A percentile compares a stretch with the other conserved stretches of the same genome.
phyloP scores from a whole-genome alignment of 2,113 vertebrate genomes.

The Chaetodon trifascialis region DNA sequence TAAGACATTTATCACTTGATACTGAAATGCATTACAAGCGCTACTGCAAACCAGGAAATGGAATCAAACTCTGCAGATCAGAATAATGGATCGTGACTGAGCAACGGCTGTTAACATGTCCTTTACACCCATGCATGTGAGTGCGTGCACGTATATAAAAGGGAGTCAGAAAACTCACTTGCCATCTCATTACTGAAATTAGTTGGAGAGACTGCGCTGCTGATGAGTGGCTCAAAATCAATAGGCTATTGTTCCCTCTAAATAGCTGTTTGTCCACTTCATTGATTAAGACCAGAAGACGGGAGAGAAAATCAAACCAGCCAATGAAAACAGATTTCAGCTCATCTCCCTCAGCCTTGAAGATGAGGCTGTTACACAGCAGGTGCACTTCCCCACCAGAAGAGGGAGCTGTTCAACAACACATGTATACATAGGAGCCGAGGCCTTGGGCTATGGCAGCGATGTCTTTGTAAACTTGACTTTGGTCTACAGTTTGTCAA shows the following conservation, averaged over 20 bases:
- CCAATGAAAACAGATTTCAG: conserved; percentile 71
- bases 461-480: conserved; percentile 76
- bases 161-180: conserved; percentile 64
- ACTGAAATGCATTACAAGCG: conserved; percentile 23
- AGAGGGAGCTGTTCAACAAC: conserved; percentile 87
- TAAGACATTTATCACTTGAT: background rate
- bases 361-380: background rate
- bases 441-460: conserved; percentile 31
- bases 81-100: conserved; percentile 31
- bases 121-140: conserved; percentile 2
- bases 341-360: conserved; percentile 66
- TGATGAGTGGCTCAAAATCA: conserved; percentile 77
- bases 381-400: conserved; percentile 66
- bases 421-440: conserved; percentile 13
- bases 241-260: conserved; percentile 79
- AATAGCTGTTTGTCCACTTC: conserved; percentile 83
- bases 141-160: conserved; percentile 7
- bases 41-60: conserved; percentile 27
- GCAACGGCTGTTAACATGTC: conserved; percentile 22
- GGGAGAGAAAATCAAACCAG: conserved; percentile 78
- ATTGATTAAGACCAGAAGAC: conserved; percentile 80
- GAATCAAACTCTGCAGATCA: conserved; percentile 38
- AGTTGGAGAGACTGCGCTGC: conserved; percentile 75
- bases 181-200: conserved; percentile 75
- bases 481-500: conserved; percentile 78